Conservation (phyloP, 2,888 invertebrate genomes). For the Lycia hirtaria region DNA sequence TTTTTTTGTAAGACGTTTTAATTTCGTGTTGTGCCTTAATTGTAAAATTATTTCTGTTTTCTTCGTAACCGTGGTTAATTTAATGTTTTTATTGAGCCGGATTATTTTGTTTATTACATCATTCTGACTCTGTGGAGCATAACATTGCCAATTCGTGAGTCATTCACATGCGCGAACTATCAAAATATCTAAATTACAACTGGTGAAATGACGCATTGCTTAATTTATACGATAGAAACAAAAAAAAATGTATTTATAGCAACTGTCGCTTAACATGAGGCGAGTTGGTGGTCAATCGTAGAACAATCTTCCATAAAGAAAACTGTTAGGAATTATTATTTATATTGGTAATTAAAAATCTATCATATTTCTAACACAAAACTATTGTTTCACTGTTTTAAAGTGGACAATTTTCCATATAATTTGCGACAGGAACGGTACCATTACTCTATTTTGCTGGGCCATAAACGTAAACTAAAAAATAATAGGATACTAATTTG, state of each 20-base stretch:
- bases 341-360: too few relatives aligned
- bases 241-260: neutral
- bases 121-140: conserved; percentile 13
- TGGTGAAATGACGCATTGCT: conserved; percentile 30
- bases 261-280: too few relatives aligned
- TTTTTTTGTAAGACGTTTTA: neutral
- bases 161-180: conserved; percentile 21
- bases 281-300: too few relatives aligned
- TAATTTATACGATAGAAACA: conserved; percentile 2
- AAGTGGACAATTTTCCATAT: too few relatives aligned
- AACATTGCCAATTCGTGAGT: conserved; percentile 28
- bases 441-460: too few relatives aligned
- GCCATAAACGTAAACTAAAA: too few relatives aligned
- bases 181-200: conserved; percentile 15
- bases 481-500: conserved; percentile 12
- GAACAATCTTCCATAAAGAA: too few relatives aligned
- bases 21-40: neutral
- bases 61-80: conserved; percentile 8
- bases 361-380: too few relatives aligned
- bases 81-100: conserved; percentile 9
- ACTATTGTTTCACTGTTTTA: too few relatives aligned
- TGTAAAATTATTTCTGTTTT: neutral
- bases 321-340: too few relatives aligned
- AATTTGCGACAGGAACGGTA: too few relatives aligned
- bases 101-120: conserved; percentile 25